phyloP scores from a whole-genome alignment of 2,113 vertebrate species.

The Malaclemys terrapin region DNA sequence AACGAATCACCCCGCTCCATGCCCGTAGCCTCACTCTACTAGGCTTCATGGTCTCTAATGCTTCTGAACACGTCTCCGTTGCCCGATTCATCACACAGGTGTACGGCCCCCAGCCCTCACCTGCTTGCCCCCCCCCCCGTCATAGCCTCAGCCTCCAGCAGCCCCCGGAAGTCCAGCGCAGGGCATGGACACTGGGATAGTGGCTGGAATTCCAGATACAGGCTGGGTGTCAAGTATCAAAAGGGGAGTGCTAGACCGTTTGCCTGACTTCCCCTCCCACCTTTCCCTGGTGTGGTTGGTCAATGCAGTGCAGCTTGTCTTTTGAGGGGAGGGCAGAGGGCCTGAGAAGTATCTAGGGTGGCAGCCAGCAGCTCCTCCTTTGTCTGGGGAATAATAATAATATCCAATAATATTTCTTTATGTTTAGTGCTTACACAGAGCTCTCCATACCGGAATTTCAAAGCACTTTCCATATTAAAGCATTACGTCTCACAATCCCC shows the following conservation, averaged over 20 bases:
- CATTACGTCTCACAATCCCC: neutral
- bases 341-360: neutral
- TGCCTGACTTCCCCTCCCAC: neutral
- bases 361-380: neutral
- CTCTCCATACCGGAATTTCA: neutral
- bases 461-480: neutral
- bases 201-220: neutral
- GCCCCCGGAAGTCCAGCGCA: neutral
- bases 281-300: neutral
- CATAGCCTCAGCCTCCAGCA: neutral
- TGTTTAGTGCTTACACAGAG: neutral
- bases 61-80: neutral
- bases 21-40: neutral
- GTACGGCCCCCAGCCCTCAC: neutral
- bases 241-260: neutral
- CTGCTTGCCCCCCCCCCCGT: neutral
- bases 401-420: neutral
- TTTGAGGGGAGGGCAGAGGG: neutral
- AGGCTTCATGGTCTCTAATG: neutral
- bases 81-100: neutral
- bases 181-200: neutral
- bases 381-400: neutral
- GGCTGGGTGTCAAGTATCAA: neutral
- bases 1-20: neutral
- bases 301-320: neutral